Percentiles rank a stretch among this genome's conserved stretches.
Conservation (phyloP, 2,113 vertebrate species). For the Peromyscus maniculatus region DNA sequence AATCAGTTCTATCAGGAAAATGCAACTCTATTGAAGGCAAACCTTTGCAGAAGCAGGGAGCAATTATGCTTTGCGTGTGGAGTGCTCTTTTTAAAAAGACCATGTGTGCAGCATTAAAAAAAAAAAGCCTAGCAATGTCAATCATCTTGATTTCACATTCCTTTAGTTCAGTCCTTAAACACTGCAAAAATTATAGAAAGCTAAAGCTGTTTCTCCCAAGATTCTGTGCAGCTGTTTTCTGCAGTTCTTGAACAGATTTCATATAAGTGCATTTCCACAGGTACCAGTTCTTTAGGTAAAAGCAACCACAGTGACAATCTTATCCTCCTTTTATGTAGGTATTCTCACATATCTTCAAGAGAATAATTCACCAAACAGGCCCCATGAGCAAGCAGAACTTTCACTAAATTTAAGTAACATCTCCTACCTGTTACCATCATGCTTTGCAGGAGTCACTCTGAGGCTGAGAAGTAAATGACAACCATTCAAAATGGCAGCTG, state of each 20-base stretch:
- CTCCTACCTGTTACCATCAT: conserved; percentile 75
- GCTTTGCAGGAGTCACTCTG: conserved; percentile 73
- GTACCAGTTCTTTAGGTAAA: conserved; percentile 82
- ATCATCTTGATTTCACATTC: conserved; percentile 88
- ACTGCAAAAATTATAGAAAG: conserved; percentile 84
- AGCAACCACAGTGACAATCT: conserved; percentile 72
- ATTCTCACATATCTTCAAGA: conserved; percentile 73
- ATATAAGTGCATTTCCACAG: conserved; percentile 81
- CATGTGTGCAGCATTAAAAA: conserved; percentile 81
- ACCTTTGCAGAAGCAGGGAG: conserved; percentile 85
- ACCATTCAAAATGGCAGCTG: conserved; percentile 73
- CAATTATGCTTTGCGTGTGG: conserved; percentile 85
- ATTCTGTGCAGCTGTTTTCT: conserved; percentile 80
- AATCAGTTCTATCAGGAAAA: conserved; percentile 85
- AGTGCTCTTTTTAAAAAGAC: conserved; percentile 83
- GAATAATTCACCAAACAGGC: conserved; percentile 80
- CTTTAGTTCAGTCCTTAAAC: conserved; percentile 83
- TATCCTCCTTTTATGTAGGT: conserved; percentile 82
- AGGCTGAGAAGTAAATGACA: conserved; percentile 71
- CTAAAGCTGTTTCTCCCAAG: conserved; percentile 83
- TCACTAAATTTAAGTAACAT: conserved; percentile 78
- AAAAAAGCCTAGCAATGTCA: conserved; percentile 84
- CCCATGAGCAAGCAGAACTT: conserved; percentile 77
- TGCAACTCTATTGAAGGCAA: conserved; percentile 82
- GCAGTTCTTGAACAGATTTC: conserved; percentile 80